phyloP scores from a whole-genome alignment of 2,113 vertebrate genomes.

The Alethe castanea region DNA sequence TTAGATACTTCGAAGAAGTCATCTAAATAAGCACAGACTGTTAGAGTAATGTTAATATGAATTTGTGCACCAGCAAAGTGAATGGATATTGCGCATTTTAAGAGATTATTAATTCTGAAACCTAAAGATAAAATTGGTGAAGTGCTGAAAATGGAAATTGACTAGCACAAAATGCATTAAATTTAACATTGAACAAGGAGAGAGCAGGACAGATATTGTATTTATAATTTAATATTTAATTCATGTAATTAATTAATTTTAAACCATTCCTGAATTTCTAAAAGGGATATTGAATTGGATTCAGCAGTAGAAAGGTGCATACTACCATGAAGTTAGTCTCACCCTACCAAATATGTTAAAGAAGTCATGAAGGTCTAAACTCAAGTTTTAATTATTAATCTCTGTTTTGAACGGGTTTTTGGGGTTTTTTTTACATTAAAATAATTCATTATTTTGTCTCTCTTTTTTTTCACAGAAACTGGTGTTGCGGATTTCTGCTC shows the following conservation, averaged over 20 bases:
- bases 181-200: not conserved
- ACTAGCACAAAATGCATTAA: not conserved
- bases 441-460: not conserved
- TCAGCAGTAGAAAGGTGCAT: not conserved
- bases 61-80: not conserved
- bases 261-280: not conserved
- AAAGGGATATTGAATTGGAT: not conserved
- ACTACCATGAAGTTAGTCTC: not conserved
- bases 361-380: not conserved
- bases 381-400: not conserved
- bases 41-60: not conserved
- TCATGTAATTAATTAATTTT: not conserved
- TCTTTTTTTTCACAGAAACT: conserved; percentile 46
- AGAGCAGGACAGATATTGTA: not conserved
- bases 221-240: not conserved
- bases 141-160: conserved; percentile 1
- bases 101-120: not conserved
- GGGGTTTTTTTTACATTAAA: not conserved
- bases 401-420: not conserved
- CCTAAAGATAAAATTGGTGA: not conserved
- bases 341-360: not conserved
- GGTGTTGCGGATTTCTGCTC: conserved; percentile 24
- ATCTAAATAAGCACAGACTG: not conserved
- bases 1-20: not conserved
- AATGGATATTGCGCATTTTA: not conserved